Base-by-base conservation (phyloP, 2,888 invertebrate genomes). In the Elegia similella region DNA sequence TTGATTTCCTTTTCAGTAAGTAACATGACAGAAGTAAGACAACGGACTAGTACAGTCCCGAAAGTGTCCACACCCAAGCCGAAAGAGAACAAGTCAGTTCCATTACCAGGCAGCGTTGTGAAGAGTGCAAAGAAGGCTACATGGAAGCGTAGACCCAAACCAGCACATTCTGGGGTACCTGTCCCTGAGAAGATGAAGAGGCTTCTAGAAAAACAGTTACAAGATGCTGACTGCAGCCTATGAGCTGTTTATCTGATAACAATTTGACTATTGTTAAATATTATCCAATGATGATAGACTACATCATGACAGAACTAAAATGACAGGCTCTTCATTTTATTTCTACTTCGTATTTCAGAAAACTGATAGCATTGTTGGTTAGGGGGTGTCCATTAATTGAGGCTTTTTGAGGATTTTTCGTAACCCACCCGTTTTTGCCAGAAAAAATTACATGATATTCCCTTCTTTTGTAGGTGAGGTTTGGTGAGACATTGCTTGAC, bases 131-230 rank as follows among this genome's bases (percentile, higher is more conserved):
- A 82, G 63, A 86, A 86, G 58, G 59, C 78, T 0, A 59, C 72
- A 0, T 82, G 84, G 80, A 86, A 85, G 29, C 67, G 80, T 3
- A 76, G 84, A 0, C 88, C 85, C 0, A 83, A 82, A 60, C 81
- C 86, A 0, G 90, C 90, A 0, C 90, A 91, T 58, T 89, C 89
- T 0, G 90, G 90, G 1, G 88, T 91, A 0, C 90, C 89, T 0
- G 79, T 88, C 0, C 88, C 90, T 0, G 87, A 86, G 55, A 88
- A 88, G 62, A 86, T 91, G 85, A 84, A 73, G 56, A 80, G 75
- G 50, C 53, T 87, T 6, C 63, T 84, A 29, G 75, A 75, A 44
- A 80, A 78, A 61, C 75, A 78, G 38, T 63, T 83, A 3, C 65
- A 74, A 52, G 75, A 80, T 32, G 60, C 73, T 8, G 73, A 84